These are phyloP conservation scores for Chaenocephalus aceratus DNA, from an alignment of 2,113 vertebrate species.

Conservation along the genomic window DNA sequence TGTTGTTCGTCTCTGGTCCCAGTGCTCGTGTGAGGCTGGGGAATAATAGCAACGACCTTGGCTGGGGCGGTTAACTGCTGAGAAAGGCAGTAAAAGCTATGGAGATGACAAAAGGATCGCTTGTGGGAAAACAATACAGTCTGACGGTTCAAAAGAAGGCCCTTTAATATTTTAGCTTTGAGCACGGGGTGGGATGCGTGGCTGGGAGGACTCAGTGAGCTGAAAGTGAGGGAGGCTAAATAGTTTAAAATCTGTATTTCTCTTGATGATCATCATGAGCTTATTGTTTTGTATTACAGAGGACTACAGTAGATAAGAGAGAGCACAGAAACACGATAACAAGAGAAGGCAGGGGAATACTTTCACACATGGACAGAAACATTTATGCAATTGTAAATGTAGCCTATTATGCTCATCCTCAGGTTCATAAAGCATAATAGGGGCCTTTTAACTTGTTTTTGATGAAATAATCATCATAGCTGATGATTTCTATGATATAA, in stretches of 20 bases:
- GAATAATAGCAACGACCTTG: constrained; percentile 78
- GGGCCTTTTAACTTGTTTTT: not conserved
- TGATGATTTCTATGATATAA: not conserved
- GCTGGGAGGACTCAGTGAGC: constrained; percentile 23
- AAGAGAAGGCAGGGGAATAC: not conserved
- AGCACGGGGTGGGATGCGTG: not conserved
- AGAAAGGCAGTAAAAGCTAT: constrained; percentile 76
- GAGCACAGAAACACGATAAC: not conserved
- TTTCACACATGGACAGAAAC: not conserved
- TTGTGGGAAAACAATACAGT: constrained; percentile 79
- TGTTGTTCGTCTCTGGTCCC: constrained; percentile 52
- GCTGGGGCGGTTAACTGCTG: constrained; percentile 79
- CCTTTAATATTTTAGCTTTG: constrained; percentile 74
- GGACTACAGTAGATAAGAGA: not conserved
- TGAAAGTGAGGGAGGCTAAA: constrained; percentile 58
- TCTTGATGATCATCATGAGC: constrained; percentile 7
- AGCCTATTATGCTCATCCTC: no score
- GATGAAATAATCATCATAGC: not conserved
- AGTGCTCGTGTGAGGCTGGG: constrained; percentile 32
- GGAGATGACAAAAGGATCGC: constrained; percentile 76
- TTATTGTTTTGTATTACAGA: not conserved
- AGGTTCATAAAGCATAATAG: no score
- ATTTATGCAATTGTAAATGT: not conserved
- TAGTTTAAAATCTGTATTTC: not conserved
- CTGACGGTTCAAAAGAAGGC: constrained; percentile 80